Percentiles rank a stretch among this genome's conserved stretches.
phyloP scores from a whole-genome alignment of 2,113 vertebrate genomes.

The Pavo muticus region DNA sequence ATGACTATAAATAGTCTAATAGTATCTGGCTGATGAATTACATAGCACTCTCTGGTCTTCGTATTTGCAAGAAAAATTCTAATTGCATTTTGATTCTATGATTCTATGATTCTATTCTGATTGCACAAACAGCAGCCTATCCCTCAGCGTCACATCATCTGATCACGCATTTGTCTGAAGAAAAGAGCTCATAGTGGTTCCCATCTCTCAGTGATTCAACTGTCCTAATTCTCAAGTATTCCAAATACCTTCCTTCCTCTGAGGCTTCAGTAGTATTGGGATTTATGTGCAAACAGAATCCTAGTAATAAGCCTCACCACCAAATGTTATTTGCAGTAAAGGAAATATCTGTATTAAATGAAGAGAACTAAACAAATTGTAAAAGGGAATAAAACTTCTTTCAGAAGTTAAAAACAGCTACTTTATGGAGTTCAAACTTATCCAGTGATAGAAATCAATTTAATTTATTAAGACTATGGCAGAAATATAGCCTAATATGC shows the following conservation, averaged over 20 bases:
- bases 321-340: constrained; percentile 15
- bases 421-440: neutral
- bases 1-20: neutral
- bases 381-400: neutral
- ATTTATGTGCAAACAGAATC: constrained; percentile 32
- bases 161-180: neutral
- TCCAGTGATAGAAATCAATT: constrained; percentile 42
- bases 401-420: constrained; percentile 13
- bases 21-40: neutral
- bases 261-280: neutral
- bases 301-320: neutral
- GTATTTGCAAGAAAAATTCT: neutral
- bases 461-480: constrained; percentile 13
- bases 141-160: neutral
- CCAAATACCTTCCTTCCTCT: neutral
- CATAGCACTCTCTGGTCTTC: neutral
- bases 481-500: constrained; percentile 13
- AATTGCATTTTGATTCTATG: too few species aligned
- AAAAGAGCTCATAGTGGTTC: neutral
- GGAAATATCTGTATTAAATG: constrained; percentile 20
- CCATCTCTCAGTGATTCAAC: neutral
- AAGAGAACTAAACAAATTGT: constrained; percentile 8
- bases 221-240: neutral
- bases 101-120: neutral
- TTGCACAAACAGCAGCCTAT: neutral